Evolutionary conservation across 2,888 invertebrate genomes (phyloP).

Genomic region (Napeogenes sylphis): DNA sequence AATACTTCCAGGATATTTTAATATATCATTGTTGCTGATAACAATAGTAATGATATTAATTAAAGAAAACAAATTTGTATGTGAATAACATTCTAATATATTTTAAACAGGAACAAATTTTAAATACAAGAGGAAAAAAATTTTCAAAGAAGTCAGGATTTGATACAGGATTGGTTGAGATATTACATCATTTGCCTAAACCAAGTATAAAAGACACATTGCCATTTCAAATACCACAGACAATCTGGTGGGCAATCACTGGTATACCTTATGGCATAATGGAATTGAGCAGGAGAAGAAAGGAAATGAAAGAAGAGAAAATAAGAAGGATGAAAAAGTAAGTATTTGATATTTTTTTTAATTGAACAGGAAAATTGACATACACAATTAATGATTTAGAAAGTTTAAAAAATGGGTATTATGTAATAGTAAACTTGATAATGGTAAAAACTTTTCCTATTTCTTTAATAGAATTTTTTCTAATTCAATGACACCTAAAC

Average conservation of each 20-base stretch:
- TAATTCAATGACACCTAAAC: no score
- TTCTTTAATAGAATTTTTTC: no score
- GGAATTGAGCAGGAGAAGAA: constrained; percentile 53
- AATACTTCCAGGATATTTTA: not conserved
- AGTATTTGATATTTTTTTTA: constrained; percentile 37
- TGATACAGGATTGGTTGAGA: constrained; percentile 80
- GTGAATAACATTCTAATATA: not conserved
- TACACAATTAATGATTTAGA: no score
- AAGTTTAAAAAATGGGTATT: no score
- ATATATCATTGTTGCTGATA: constrained; percentile 2
- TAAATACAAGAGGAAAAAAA: constrained; percentile 81
- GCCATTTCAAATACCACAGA: constrained; percentile 88
- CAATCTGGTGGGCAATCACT: constrained; percentile 79
- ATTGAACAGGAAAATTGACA: no score
- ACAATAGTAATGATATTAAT: no score
- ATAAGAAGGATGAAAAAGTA: constrained; percentile 79
- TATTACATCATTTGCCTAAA: constrained; percentile 82
- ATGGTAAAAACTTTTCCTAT: no score
- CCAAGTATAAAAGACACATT: constrained; percentile 86
- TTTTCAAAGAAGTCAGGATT: constrained; percentile 80
- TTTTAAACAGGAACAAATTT: constrained; percentile 80
- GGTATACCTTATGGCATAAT: constrained; percentile 73
- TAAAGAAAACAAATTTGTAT: not conserved
- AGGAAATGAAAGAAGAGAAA: constrained; percentile 76
- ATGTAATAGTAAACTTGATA: no score